These are phyloP conservation scores for Macrosiphum euphorbiae DNA, from an alignment of 2,888 invertebrate species.

Conservation along the genomic window DNA sequence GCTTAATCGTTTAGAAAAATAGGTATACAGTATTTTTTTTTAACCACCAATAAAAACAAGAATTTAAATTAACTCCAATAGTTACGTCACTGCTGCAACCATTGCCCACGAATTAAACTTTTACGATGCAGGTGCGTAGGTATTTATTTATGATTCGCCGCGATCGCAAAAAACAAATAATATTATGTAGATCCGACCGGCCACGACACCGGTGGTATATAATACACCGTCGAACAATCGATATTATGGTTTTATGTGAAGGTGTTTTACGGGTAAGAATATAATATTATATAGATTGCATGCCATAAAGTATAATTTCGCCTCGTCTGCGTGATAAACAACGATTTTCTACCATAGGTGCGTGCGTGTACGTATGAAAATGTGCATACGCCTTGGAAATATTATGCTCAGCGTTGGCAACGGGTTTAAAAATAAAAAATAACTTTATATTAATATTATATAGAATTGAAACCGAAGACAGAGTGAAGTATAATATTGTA, in stretches of 20 bases:
- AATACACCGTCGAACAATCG: neutral
- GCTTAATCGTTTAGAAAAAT: neutral
- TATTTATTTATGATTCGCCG: neutral
- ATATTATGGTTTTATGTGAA: neutral
- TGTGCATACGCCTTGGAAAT: neutral
- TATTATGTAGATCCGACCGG: neutral
- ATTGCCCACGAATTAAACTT: neutral
- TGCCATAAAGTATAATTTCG: constrained; percentile 27
- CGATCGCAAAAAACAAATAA: neutral
- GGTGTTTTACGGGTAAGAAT: neutral
- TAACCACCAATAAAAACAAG: neutral
- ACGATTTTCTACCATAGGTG: constrained; percentile 9
- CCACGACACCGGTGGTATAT: neutral
- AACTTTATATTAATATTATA: neutral
- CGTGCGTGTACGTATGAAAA: constrained; percentile 32
- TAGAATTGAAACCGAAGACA: neutral
- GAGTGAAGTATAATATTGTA: neutral
- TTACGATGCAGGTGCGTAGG: neutral
- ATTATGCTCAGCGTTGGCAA: neutral
- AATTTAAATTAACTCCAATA: neutral
- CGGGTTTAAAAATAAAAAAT: neutral
- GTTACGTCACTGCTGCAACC: neutral
- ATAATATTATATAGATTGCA: neutral
- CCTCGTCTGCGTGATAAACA: constrained; percentile 36
- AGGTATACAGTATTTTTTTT: neutral